Evolutionary conservation across 2,888 invertebrate species (phyloP), one percentile per base, ranked within the genome.

Genomic region (Gerosis bhagava): DNA sequence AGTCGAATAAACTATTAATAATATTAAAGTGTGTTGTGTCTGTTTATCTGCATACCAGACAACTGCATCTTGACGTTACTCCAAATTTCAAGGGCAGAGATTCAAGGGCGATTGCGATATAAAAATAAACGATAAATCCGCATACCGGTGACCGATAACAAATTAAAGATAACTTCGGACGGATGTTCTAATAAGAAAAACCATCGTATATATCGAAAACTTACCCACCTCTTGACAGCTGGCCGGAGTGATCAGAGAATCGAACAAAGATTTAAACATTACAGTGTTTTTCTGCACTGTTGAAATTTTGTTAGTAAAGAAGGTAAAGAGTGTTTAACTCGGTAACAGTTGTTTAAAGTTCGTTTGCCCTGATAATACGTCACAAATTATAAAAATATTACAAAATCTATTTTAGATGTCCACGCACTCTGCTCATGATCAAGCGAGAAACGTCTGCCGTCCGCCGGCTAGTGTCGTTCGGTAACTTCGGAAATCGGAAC

Each of bases 161-260:
- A 22, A 37, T 32, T 32, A 26, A 26, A 21, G n/a, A 13, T 11
- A 12, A 15, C 11, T 8, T 15, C 50, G 44, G 40, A 40, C 39
- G 28, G 42, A 36, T 40, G 29, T 34, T 42, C 32, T 32, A 50
- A 36, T 44, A 53, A 32, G 41, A 50, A 49, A 51, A 41, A 12
- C 26, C 22, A 10, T 24, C 3, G 21, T 25, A 35, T 16, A 41
- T 50, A 56, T 57, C 51, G 67, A 77, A 86, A 88, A 93, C 92
- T 92, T 92, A 93, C 93, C 92, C 89, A 94, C 94, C 94, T 94
- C 93, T 93, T 93, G 92, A 91, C 92, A 93, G 87, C 91, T 91
- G 81, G 92, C 93, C 83, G 90, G 89, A 74, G 90, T 87, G 73
- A 93, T 80, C 75, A 92, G 79, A 82, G 89, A 88, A 78, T 90